Conservation (phyloP, 2,113 vertebrate genomes). For the Equus quagga region DNA sequence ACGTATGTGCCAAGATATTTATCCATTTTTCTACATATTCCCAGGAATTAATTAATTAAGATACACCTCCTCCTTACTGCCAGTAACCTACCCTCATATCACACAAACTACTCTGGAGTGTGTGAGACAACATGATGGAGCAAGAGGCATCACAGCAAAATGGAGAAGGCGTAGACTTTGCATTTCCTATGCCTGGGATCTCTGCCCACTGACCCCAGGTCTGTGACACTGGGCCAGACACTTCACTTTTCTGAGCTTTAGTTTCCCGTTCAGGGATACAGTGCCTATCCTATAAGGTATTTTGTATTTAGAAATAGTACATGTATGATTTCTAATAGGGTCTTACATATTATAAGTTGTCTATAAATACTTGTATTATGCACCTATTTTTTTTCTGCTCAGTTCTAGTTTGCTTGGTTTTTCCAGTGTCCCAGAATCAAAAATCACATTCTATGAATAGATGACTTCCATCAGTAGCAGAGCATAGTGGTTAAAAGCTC, state of each 20-base stretch:
- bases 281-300: not conserved
- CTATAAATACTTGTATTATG: not conserved
- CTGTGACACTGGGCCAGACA: not conserved
- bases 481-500: too few species aligned
- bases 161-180: not conserved
- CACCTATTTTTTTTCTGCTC: not conserved
- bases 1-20: not conserved
- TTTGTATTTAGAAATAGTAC: not conserved
- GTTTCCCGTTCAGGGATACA: not conserved
- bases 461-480: too few species aligned
- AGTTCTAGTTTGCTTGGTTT: not conserved
- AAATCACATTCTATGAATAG: too few species aligned
- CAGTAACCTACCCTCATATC: not conserved
- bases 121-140: not conserved
- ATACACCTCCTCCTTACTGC: not conserved
- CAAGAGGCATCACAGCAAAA: not conserved
- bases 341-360: not conserved
- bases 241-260: not conserved
- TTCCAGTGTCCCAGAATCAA: too few species aligned
- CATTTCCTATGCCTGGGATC: fast-evolving
- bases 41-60: not conserved
- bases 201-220: not conserved
- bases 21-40: not conserved
- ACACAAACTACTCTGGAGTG: not conserved
- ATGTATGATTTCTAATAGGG: not conserved